Base-by-base conservation (phyloP, 2,888 invertebrate genomes). In the Drosophila greeni region DNA sequence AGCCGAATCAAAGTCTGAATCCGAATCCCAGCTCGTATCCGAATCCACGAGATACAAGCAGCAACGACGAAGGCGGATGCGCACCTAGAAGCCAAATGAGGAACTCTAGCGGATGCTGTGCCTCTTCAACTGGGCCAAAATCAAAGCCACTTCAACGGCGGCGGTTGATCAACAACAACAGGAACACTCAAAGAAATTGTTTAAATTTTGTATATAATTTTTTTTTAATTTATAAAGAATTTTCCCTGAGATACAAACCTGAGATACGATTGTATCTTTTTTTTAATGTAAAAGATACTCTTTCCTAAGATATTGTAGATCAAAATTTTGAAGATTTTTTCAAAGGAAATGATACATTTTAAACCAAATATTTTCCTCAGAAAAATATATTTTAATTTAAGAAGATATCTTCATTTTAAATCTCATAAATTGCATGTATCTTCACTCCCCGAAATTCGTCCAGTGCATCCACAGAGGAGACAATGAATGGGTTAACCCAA, bases 1-100 rank as follows among this genome's bases (percentile, higher is more conserved):
- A 67, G 73, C 72, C 68, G 67, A 69, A 37, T 51, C 51, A 20
- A n/a, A 55, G 51, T 51, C 57, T 58, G 31, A 34, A 53, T 60
- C 66, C 54, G 45, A 45, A 12, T 45, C 43, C 43, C 43, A 43
- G 4, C 26, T 16, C 26, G 47, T 29, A 59, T 67, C 57, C 54
- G 45, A 45, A 29, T 45, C 66, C 53, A 65, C 56, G 11, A 53
- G 42, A 42, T 16, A 23, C n/a, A 20, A 40, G 40, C 36, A 24
- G 23, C 40, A 42, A 47, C 64, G 47, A 55, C 69, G 76, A 74
- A 78, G 80, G 80, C 80, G 80, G 83, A 80, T 80, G 83, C 83
- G 73, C 80, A 80, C 76, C 83, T 76, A 82, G 66, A 80, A 82
- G 65, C 73, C 82, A 82, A 82, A 81, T 78, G 82, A 78, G 78